Conservation (phyloP, 2,888 invertebrate genomes). For the Tillus elongatus region DNA sequence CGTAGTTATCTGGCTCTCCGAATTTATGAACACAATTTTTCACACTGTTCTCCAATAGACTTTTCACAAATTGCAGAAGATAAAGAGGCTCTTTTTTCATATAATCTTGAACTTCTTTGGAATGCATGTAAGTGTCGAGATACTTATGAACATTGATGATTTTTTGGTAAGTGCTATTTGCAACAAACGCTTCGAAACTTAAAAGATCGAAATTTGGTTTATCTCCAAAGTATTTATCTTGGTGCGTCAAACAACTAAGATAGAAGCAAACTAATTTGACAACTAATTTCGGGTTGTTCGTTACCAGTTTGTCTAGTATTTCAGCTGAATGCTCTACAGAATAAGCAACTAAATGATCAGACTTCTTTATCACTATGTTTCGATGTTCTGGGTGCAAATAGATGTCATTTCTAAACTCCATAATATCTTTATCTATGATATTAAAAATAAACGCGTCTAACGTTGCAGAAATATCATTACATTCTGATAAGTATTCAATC, state of each 20-base stretch:
- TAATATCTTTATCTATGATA: conserved; percentile 21
- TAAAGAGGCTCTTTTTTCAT: no score
- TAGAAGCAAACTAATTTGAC: conserved; percentile 39
- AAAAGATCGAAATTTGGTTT: conserved; percentile 33
- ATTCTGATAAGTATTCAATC: conserved; percentile 22
- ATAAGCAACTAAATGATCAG: conserved; percentile 19
- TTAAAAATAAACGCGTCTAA: conserved; percentile 37
- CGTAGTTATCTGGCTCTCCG: no score
- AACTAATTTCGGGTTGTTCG: conserved; percentile 28
- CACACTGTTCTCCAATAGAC: no score
- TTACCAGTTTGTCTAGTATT: conserved; percentile 34
- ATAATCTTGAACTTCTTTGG: no score
- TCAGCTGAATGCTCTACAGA: conserved; percentile 32
- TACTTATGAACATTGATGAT: neutral
- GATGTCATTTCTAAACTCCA: conserved; percentile 29
- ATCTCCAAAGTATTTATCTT: conserved; percentile 30
- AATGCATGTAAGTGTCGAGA: no score
- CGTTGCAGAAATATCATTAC: conserved; percentile 22
- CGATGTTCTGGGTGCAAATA: conserved; percentile 24
- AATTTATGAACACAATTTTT: no score
- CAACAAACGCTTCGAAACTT: conserved; percentile 5
- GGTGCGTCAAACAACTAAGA: conserved; percentile 33
- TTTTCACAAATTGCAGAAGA: no score
- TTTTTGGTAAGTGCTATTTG: neutral
- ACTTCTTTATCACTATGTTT: conserved; percentile 21